Base-by-base conservation (phyloP, 2,888 invertebrate species). In the Cinara cedri region DNA sequence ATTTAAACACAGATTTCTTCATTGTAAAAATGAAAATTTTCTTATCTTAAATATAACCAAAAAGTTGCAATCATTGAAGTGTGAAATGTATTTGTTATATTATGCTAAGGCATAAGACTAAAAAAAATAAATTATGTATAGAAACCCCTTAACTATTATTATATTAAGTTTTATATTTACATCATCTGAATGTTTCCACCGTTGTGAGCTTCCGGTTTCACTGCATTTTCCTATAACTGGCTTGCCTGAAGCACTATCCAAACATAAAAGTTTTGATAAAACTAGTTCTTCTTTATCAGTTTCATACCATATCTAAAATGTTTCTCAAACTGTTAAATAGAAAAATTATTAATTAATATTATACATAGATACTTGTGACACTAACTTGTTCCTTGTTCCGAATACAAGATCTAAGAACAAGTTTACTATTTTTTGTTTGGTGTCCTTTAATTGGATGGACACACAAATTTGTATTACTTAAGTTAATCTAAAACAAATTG, bases 191-290 rank as follows among this genome's bases (percentile, higher is more conserved):
- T 94, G 92, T 74, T 91, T 91, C 98, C 98, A 98, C 84, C 95
- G 94, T 86, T 98, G 98, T 82, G 93, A 90, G 0, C 94, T 94
- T 14, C 94, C 92, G 88, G 95, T 92, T 85, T 95, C 95, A 84
- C 97, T 97, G 84, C 98, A 98, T 86, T 98, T 97, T 83, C 93
- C 91, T 13, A 98, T 87, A 80, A 90, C 88, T 0, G 96, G 94
- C 68, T 88, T 88, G 14, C 88, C 87, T 46, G 87, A 87, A 51
- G 84, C 84, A 0, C 93, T 91, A 86, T 98, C 96, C 83, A 98
- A 86, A 84, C 97, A 97, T 14, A 97, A 87, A 49, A 93, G 87
- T 82, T 94, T 92, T 0, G 93, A 93, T 76, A 98, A 87, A 14
- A 96, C 91, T 51, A 97, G 86, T 86, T 97, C 97, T 71, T 90